Percentiles rank a stretch among this genome's conserved stretches.
Evolutionary conservation across 2,888 invertebrate genomes (phyloP).

Genomic region (Plebejus anna): DNA sequence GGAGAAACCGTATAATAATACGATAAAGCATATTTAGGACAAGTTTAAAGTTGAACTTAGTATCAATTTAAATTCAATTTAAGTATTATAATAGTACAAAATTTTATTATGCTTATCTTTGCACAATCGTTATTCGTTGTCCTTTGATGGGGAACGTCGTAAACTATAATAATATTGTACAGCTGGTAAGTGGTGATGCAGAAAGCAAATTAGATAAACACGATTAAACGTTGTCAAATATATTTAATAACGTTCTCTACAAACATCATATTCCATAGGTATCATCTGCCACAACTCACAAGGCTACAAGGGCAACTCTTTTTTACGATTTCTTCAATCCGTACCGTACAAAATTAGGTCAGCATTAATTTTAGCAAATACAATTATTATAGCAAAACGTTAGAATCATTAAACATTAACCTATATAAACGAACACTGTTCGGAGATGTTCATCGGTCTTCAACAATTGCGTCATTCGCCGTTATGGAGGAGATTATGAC

Average conservation of each 20-base stretch:
- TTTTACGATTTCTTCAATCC: background rate
- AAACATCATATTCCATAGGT: background rate
- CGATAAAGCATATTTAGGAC: background rate
- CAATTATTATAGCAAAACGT: background rate
- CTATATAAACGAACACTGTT: slow-evolving; percentile 27
- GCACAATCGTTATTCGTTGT: too few species aligned
- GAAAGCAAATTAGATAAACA: background rate
- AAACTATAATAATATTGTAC: background rate
- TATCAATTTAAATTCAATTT: background rate
- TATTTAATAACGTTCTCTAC: background rate
- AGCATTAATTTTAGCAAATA: background rate
- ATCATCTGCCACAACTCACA: background rate
- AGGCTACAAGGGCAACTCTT: background rate
- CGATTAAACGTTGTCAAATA: background rate
- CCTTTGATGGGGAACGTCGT: too few species aligned
- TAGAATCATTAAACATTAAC: slow-evolving; percentile 1
- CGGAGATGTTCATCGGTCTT: slow-evolving; percentile 29
- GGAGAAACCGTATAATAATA: background rate
- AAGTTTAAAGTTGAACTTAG: background rate
- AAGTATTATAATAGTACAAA: too few species aligned
- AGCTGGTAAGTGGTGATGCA: background rate
- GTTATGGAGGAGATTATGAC: slow-evolving; percentile 54
- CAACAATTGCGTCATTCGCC: slow-evolving; percentile 34
- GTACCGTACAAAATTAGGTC: background rate
- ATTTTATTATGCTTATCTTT: too few species aligned